phyloP scores from a whole-genome alignment of 2,888 invertebrate species.

The Ennomos erosarius region DNA sequence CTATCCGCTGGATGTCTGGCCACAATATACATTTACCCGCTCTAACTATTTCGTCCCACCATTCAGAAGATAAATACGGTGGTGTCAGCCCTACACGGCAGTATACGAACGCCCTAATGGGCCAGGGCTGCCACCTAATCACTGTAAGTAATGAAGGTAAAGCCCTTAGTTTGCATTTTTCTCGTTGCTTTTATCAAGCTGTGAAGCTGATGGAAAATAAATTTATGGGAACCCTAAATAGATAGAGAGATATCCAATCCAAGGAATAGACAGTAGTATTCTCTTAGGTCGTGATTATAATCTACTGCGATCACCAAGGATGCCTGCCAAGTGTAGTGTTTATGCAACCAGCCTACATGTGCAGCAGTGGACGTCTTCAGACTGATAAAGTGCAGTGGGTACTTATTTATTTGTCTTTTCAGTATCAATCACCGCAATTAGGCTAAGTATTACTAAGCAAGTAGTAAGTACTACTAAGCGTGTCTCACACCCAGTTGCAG shows the following conservation, averaged over 20 bases:
- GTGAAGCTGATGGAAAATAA: conserved; percentile 11
- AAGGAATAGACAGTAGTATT: too few species aligned
- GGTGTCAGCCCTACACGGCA: conserved; percentile 30
- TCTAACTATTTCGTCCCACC: conserved; percentile 22
- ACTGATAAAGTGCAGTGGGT: too few species aligned
- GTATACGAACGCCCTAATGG: conserved; percentile 22
- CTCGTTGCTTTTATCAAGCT: conserved; percentile 23
- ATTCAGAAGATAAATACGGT: conserved; percentile 23
- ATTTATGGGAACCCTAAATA: neutral
- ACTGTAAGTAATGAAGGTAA: conserved; percentile 33
- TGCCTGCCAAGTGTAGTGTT: too few species aligned
- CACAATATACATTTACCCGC: conserved; percentile 8
- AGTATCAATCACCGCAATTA: too few species aligned
- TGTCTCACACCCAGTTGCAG: too few species aligned
- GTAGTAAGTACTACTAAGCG: too few species aligned
- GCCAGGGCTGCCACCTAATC: conserved; percentile 29
- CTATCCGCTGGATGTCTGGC: conserved; percentile 18
- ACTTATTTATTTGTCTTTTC: too few species aligned
- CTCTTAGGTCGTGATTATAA: too few species aligned
- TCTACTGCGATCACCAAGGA: too few species aligned
- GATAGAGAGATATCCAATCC: neutral
- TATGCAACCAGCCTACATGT: too few species aligned
- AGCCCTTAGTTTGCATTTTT: conserved; percentile 29
- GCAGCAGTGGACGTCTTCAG: too few species aligned
- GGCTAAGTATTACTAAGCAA: too few species aligned